Conservation (phyloP, 2,797 vertebrate species). For the Babyrousa celebensis region DNA sequence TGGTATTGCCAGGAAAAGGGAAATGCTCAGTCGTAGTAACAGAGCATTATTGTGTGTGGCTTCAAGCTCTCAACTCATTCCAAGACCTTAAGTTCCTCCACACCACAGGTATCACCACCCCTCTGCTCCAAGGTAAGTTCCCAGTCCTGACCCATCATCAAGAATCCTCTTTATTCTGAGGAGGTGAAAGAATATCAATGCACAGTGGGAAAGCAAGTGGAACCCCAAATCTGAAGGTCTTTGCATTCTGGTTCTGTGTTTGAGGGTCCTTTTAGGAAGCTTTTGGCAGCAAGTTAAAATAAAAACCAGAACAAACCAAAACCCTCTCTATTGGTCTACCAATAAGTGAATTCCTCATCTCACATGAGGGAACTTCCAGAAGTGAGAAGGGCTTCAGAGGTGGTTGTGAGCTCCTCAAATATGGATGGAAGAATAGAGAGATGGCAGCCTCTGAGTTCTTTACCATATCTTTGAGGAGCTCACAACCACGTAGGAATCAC, state of each 20-base stretch:
- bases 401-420: background rate
- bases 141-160: background rate
- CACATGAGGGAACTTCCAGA: background rate
- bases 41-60: background rate
- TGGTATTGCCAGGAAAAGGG: background rate
- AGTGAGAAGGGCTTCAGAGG: background rate
- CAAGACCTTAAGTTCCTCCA: background rate
- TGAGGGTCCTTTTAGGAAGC: background rate
- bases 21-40: background rate
- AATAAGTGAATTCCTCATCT: background rate
- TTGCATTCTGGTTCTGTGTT: background rate
- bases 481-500: background rate
- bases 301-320: background rate
- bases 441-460: background rate
- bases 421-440: background rate
- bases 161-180: background rate
- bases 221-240: background rate
- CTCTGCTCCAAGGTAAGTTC: background rate
- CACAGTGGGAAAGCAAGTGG: background rate
- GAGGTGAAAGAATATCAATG: background rate
- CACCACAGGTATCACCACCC: rapidly evolving
- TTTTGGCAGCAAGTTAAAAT: background rate
- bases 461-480: background rate
- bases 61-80: background rate
- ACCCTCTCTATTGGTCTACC: background rate